Evolutionary conservation across 92 coral and sea anemone species (phyloP).

Genomic region (Siderastrea siderea): DNA sequence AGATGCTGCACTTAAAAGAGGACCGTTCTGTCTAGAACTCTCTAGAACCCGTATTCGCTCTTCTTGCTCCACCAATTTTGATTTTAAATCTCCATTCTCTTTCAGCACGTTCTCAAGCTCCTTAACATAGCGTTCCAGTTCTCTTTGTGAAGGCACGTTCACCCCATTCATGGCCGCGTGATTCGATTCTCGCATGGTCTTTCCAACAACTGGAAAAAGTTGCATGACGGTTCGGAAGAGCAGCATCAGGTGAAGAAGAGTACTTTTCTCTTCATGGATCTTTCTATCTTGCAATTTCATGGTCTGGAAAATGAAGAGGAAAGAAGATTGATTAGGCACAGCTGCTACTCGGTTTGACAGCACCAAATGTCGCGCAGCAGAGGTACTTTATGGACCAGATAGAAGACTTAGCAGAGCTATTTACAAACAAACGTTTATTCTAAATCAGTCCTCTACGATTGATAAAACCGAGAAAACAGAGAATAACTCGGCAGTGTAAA

Average conservation of each 20-base stretch:
- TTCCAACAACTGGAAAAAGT: slow-evolving; percentile 13
- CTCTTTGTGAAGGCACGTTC: slow-evolving; percentile 1
- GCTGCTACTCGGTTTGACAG: no score
- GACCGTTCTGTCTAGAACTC: background rate
- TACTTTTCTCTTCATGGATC: slow-evolving; percentile 12
- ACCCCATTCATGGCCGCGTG: background rate
- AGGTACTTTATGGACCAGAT: no score
- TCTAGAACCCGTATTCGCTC: slow-evolving; percentile 25
- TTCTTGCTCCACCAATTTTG: slow-evolving; percentile 21
- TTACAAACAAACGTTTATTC: no score
- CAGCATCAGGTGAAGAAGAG: slow-evolving; percentile 7
- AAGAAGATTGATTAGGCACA: no score
- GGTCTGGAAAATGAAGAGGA: background rate
- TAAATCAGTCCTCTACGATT: no score
- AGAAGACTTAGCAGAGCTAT: no score
- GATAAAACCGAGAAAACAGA: no score
- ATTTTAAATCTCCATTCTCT: slow-evolving; percentile 46
- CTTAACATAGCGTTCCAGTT: slow-evolving; percentile 13
- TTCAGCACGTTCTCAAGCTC: slow-evolving; percentile 9
- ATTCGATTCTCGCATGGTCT: background rate
- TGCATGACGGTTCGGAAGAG: slow-evolving; percentile 39
- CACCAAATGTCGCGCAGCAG: no score
- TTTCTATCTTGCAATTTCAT: slow-evolving; percentile 48
- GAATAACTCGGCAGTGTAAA: no score
- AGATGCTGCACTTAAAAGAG: slow-evolving; percentile 7